Evolutionary conservation across 2,888 invertebrate genomes (phyloP).

Genomic region (Abrostola triplasia): DNA sequence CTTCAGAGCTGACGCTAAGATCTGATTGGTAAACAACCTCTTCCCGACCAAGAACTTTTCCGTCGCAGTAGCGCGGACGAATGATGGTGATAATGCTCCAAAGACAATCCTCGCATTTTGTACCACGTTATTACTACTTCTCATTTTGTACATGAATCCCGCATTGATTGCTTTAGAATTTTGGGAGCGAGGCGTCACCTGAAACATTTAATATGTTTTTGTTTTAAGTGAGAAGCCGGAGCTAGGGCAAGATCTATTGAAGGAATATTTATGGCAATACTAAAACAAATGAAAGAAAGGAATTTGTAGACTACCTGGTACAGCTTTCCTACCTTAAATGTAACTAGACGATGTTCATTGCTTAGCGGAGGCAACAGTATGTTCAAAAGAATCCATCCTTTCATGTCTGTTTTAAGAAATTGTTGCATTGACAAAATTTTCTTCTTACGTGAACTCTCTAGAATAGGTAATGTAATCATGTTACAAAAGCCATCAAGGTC

Average conservation of each 20-base stretch:
- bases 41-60: conserved; percentile 83
- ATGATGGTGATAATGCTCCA: conserved; percentile 86
- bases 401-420: conserved; percentile 82
- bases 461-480: conserved; percentile 2
- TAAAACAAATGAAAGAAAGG: too few relatives aligned
- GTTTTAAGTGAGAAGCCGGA: too few relatives aligned
- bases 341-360: conserved; percentile 82
- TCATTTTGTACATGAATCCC: conserved; percentile 88
- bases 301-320: too few relatives aligned
- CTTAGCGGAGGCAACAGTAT: conserved; percentile 86
- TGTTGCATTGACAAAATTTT: conserved; percentile 71
- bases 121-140: conserved; percentile 47
- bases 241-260: too few relatives aligned
- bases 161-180: conserved; percentile 93
- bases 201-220: too few relatives aligned
- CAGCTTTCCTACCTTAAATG: conserved; percentile 91
- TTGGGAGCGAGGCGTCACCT: conserved; percentile 92
- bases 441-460: conserved; percentile 28
- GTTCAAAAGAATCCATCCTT: conserved; percentile 83
- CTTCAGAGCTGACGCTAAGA: conserved; percentile 73
- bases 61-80: conserved; percentile 83
- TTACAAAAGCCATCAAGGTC: too few relatives aligned
- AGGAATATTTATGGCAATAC: too few relatives aligned
- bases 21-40: conserved; percentile 71
- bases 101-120: conserved; percentile 84